A percentile compares a stretch with the other conserved stretches of the same genome.
These are phyloP conservation scores for Sebastes goodei DNA, from an alignment of 2,797 vertebrate species.

Conservation along the genomic window DNA sequence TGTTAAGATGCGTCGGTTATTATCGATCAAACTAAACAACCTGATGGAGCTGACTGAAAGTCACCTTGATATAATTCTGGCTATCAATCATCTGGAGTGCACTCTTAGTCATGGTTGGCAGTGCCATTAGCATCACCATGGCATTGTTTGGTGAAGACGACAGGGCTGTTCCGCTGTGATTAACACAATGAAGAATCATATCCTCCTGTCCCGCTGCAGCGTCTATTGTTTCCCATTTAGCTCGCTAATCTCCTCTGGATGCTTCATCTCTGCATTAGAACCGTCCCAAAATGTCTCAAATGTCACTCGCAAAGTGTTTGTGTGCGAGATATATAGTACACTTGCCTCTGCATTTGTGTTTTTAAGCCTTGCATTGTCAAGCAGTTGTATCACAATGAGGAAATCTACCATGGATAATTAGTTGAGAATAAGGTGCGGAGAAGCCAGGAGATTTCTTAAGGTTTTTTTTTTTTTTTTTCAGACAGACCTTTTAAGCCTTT, in stretches of 20 bases:
- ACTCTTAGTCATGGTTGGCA: slow-evolving; percentile 80
- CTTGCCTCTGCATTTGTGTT: slow-evolving; percentile 48
- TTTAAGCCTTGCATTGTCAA: slow-evolving; percentile 65
- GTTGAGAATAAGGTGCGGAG: slow-evolving; percentile 69
- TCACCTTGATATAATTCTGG: slow-evolving; percentile 86
- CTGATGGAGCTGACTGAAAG: slow-evolving; percentile 82
- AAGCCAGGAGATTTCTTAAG: slow-evolving; percentile 63
- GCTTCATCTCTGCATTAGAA: slow-evolving; percentile 62
- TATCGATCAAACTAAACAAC: slow-evolving; percentile 85
- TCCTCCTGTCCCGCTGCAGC: slow-evolving; percentile 66
- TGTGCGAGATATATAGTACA: slow-evolving; percentile 29
- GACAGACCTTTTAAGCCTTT: slow-evolving; percentile 55
- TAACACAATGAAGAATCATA: slow-evolving; percentile 80
- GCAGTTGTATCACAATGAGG: slow-evolving; percentile 72
- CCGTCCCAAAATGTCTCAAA: slow-evolving; percentile 71
- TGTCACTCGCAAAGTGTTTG: slow-evolving; percentile 57
- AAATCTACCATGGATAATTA: slow-evolving; percentile 78
- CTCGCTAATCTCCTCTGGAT: slow-evolving; percentile 70
- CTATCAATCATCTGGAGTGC: slow-evolving; percentile 82
- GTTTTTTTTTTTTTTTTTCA: neutral
- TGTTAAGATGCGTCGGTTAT: slow-evolving; percentile 76
- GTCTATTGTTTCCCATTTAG: slow-evolving; percentile 75
- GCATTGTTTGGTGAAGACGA: slow-evolving; percentile 80
- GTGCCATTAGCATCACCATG: slow-evolving; percentile 83
- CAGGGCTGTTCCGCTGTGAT: slow-evolving; percentile 76